Base-by-base conservation (phyloP, 1,140 invertebrate species). In the Drosophila sp. region DNA sequence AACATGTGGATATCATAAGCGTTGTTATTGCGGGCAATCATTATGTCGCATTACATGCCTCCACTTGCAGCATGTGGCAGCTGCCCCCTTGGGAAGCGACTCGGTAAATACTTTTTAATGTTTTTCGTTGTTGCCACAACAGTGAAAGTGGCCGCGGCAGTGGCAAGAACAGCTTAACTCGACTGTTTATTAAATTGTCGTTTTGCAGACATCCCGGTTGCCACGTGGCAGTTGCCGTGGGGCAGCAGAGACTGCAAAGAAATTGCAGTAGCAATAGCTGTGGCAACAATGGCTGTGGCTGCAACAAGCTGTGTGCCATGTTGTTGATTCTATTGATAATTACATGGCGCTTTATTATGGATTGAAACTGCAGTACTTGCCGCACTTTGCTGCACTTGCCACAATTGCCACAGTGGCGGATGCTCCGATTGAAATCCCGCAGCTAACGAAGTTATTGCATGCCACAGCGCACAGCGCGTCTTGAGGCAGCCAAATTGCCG, bases 291-390 rank as follows among this genome's bases (percentile, higher is more conserved):
- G 46, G 27, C 16, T 27, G 18, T 21, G 4, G 62, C 34, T 21
- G 64, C 67, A 25, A 32, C 41, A 67, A 51, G 56, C 43, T 43
- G 56, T 70, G 58, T 61, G 46, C 43, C 66, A 61, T 67, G 67
- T 74, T 86, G 81, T 86, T 84, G 82, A 86, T 86, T 64, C 74
- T 72, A 86, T 87, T 87, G 83, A 87, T 87, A 89, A 87, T 89
- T 89, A 89, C 61, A 78, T 56, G 67, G 74, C 72, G 82, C 78
- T 67, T 78, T 89, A 71, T 87, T 87, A 87, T 82, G 78, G 56
- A 87, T 87, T 87, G 71, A 58, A 43, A 7, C 13, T 7, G 13
- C 63, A 29, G 27, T 13, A 45, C 16, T 38, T 43, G 29, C 57
- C n/a, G n/a, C 18, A 56, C 36, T 48, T 34, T 21, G 21, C 45